phyloP scores from a whole-genome alignment of 2,113 vertebrate species.

The Barbus barbus region DNA sequence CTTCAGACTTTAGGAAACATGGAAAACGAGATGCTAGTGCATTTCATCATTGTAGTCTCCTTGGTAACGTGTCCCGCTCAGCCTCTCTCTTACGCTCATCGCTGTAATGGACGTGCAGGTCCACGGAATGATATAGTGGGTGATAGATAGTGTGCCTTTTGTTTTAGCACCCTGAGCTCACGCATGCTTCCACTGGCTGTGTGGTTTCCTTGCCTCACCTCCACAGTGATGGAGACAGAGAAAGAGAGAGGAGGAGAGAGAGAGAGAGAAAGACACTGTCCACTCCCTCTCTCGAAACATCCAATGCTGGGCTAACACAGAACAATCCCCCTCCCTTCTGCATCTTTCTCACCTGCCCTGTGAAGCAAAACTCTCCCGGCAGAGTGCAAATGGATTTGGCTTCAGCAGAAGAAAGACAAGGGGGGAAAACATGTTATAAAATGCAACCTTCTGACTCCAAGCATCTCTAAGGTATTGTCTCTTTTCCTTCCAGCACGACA shows the following conservation, averaged over 20 bases:
- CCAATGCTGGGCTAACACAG: slow-evolving; percentile 43
- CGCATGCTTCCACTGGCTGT: neutral
- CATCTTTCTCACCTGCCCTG: slow-evolving; percentile 55
- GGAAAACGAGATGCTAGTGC: slow-evolving; percentile 6
- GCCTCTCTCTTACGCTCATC: slow-evolving; percentile 35
- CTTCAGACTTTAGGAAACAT: slow-evolving; percentile 26
- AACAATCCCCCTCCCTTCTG: slow-evolving; percentile 39
- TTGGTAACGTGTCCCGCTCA: slow-evolving; percentile 22
- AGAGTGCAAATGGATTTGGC: slow-evolving; percentile 50
- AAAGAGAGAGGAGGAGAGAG: slow-evolving; percentile 25
- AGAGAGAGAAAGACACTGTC: slow-evolving; percentile 22
- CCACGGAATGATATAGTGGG: neutral
- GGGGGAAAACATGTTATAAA: slow-evolving; percentile 32
- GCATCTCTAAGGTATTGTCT: slow-evolving; percentile 19
- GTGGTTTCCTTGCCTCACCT: slow-evolving; percentile 25
- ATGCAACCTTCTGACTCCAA: neutral
- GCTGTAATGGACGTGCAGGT: neutral
- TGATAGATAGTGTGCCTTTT: neutral
- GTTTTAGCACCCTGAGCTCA: slow-evolving; percentile 18
- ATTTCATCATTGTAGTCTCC: slow-evolving; percentile 26
- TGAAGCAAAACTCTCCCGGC: slow-evolving; percentile 59
- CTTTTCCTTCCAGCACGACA: slow-evolving; percentile 17
- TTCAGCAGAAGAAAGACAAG: slow-evolving; percentile 15
- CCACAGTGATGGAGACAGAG: slow-evolving; percentile 39
- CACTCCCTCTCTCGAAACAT: slow-evolving; percentile 49